phyloP scores from a whole-genome alignment of 1,140 invertebrate genomes.

The Heliconius himera region DNA sequence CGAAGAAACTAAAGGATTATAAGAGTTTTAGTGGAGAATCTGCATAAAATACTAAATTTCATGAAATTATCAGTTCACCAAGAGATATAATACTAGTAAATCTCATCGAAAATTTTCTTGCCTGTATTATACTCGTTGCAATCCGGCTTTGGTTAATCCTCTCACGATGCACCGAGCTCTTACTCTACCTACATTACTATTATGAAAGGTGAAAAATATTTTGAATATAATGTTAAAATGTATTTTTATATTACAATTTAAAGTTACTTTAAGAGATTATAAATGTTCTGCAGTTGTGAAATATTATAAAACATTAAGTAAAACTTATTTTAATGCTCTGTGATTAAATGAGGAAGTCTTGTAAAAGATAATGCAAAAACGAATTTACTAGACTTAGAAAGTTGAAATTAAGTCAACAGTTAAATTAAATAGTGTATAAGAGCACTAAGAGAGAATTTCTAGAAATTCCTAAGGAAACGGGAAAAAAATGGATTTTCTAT shows the following conservation, averaged over 20 bases:
- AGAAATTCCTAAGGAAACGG: no score
- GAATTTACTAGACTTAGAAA: no score
- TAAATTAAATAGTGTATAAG: no score
- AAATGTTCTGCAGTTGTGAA: no score
- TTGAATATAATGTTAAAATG: neutral
- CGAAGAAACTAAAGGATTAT: neutral
- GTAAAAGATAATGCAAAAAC: no score
- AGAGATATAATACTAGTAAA: neutral
- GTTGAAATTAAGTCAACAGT: no score
- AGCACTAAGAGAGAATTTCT: no score
- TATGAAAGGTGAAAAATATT: neutral
- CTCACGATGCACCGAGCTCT: constrained; percentile 3
- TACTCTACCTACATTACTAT: constrained; percentile 4
- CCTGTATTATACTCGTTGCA: neutral
- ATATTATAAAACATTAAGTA: no score
- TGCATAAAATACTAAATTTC: neutral
- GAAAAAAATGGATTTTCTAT: no score
- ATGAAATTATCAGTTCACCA: constrained; percentile 6
- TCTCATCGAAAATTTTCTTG: constrained; percentile 13
- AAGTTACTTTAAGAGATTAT: no score
- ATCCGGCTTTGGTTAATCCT: constrained; percentile 13
- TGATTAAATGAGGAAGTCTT: no score
- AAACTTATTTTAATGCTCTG: no score
- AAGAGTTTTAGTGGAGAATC: neutral
- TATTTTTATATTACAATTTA: neutral